Conservation (phyloP, 2,888 invertebrate species). For the Mayetiola destructor region DNA sequence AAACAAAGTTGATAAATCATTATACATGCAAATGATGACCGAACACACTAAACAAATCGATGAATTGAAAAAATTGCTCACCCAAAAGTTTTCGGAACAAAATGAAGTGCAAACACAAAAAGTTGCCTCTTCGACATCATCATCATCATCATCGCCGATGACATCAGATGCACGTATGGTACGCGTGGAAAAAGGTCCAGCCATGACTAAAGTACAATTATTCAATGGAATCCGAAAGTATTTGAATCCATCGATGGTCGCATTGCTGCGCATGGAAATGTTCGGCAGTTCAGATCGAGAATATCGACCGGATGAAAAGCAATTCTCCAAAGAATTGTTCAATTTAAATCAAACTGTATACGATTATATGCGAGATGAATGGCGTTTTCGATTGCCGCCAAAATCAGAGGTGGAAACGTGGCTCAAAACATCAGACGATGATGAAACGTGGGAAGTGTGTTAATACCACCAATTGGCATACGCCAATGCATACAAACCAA, state of each 20-base stretch:
- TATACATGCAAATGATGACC: slow-evolving; percentile 7
- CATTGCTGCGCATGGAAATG: slow-evolving; percentile 34
- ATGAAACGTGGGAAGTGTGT: slow-evolving; percentile 1
- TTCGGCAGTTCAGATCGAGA: slow-evolving; percentile 29
- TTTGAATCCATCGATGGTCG: slow-evolving; percentile 29
- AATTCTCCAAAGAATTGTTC: slow-evolving; percentile 27
- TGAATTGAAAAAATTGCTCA: slow-evolving; percentile 13
- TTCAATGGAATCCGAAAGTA: slow-evolving; percentile 33
- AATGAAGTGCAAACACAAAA: slow-evolving; percentile 7
- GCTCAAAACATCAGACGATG: slow-evolving; percentile 17
- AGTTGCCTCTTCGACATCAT: not conserved
- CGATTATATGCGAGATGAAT: slow-evolving; percentile 30
- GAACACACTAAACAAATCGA: slow-evolving; percentile 12
- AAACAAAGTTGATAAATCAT: slow-evolving; percentile 9
- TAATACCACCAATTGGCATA: no score
- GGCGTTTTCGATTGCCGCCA: slow-evolving; percentile 31
- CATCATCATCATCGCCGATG: not conserved
- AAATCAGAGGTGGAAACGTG: slow-evolving; percentile 26
- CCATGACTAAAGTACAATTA: slow-evolving; percentile 27
- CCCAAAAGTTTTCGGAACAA: not conserved
- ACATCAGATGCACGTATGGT: not conserved
- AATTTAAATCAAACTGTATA: slow-evolving; percentile 28
- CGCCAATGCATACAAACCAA: no score
- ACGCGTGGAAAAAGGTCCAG: not conserved
- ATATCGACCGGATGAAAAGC: slow-evolving; percentile 31